Conservation (phyloP, 1,140 invertebrate genomes). For the Drosophila gunungcola region DNA sequence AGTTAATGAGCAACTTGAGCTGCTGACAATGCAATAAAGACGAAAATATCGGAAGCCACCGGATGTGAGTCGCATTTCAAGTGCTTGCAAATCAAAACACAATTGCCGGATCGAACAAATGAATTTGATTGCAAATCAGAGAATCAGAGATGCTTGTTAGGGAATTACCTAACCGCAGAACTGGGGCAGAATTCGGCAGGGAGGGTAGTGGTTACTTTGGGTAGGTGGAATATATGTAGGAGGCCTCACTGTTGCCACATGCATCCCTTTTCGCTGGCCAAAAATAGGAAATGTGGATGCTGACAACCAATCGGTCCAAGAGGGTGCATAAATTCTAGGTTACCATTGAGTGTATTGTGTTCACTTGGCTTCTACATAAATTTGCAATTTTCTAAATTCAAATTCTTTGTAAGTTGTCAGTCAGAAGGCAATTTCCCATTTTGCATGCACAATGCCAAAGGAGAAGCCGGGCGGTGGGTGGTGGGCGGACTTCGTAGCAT, state of each 20-base stretch:
- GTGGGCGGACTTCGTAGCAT: conserved; percentile 1
- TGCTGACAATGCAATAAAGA: conserved; percentile 31
- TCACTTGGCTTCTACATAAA: conserved; percentile 73
- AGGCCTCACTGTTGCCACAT: conserved; percentile 8
- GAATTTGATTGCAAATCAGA: conserved; percentile 58
- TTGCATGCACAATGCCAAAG: conserved; percentile 33
- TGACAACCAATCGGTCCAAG: conserved; percentile 16
- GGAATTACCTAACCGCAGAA: conserved; percentile 48
- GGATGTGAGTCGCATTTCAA: conserved; percentile 44
- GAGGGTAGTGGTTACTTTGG: too few species aligned
- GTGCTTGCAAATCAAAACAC: conserved; percentile 55
- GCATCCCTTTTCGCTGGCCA: conserved; percentile 48
- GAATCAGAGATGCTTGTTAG: conserved; percentile 53
- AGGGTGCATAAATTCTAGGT: conserved; percentile 53
- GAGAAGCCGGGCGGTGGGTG: background rate
- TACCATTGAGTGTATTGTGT: conserved; percentile 29
- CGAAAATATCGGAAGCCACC: background rate
- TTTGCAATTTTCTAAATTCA: conserved; percentile 83
- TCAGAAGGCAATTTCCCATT: conserved; percentile 67
- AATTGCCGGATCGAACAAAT: conserved; percentile 58
- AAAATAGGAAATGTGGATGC: background rate
- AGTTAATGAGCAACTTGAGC: conserved; percentile 27
- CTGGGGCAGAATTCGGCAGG: background rate
- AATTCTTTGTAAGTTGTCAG: conserved; percentile 83
- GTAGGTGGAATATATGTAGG: background rate